Base-by-base conservation (phyloP, 2,888 invertebrate species). In the Hoplodrina blanda region DNA sequence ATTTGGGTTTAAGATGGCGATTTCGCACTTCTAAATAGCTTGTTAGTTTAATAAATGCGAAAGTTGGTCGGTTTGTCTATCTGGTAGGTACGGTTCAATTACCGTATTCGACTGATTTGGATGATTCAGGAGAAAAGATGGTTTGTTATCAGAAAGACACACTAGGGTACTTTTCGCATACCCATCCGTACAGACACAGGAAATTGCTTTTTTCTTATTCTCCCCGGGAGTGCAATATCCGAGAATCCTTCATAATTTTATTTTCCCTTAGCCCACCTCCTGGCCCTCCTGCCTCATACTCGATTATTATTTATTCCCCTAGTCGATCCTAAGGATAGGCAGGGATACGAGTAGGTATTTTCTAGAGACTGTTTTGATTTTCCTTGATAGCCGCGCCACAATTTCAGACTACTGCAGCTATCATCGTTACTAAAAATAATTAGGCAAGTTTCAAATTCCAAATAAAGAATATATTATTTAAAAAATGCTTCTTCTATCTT, bases 281-380 rank as follows among this genome's bases (percentile, higher is more conserved):
- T 69, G 30, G 6, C 37, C 49, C 20, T 25, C 49, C 25, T 69
- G 30, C 8, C 37, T 2, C 20, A 20, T 8, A 69, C 30, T 50
- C 17, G 13, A 41, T 41, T 11, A 5, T 11, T 25, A 37, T 61
- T 70, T 30, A 49, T 62, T 30, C 2, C 4, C 49, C 17, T 54
- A 19, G n/a, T 15, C 0, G 15, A 69, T 63, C 2, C 13, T 17
- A 41, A 30, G 44, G 19, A n/a, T n/a, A n/a, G n/a, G n/a, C n/a
- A n/a, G n/a, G n/a, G n/a, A 33, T 53, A 17, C 10, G 46, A 46
- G 46, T 6, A 46, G 17, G 46, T 5, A 44, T 46, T 17, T 17
- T 17, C 0, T 46, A 46, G 17, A 46, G 17, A 17, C 1, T 6
- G 5, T 46, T 46, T 6, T 4, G 15, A 44, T 44, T 4, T 44